Conservation (phyloP, 35 echinoderm and acorn worm genomes). For the Ophiothrix spiculata region DNA sequence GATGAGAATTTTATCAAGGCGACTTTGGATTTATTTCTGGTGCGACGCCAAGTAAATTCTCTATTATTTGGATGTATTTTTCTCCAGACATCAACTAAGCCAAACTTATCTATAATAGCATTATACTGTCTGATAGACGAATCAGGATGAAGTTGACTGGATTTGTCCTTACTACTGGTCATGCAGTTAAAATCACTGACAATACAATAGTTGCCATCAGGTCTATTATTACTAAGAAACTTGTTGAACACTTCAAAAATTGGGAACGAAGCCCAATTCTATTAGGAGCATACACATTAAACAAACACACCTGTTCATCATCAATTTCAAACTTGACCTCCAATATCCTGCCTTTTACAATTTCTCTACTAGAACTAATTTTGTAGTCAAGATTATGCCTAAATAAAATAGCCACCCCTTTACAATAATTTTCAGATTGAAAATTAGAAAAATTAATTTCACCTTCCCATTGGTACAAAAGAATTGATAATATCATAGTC, state of each 20-base stretch:
- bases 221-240: background rate
- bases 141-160: background rate
- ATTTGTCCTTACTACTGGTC: background rate
- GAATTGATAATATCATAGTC: background rate
- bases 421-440: background rate
- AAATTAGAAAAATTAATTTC: constrained; percentile 11
- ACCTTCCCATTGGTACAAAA: background rate
- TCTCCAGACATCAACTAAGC: background rate
- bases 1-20: background rate
- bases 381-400: background rate
- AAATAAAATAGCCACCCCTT: background rate
- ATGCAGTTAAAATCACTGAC: background rate
- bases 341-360: background rate
- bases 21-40: background rate
- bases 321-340: background rate
- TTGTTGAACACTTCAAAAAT: background rate
- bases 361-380: background rate
- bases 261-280: background rate
- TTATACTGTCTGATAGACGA: background rate
- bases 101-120: background rate
- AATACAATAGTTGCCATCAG: background rate
- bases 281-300: background rate
- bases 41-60: background rate
- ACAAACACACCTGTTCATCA: background rate
- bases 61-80: background rate